These are phyloP conservation scores for Tolmerus cingulatus DNA, from an alignment of 2,888 invertebrate species.

Conservation along the genomic window DNA sequence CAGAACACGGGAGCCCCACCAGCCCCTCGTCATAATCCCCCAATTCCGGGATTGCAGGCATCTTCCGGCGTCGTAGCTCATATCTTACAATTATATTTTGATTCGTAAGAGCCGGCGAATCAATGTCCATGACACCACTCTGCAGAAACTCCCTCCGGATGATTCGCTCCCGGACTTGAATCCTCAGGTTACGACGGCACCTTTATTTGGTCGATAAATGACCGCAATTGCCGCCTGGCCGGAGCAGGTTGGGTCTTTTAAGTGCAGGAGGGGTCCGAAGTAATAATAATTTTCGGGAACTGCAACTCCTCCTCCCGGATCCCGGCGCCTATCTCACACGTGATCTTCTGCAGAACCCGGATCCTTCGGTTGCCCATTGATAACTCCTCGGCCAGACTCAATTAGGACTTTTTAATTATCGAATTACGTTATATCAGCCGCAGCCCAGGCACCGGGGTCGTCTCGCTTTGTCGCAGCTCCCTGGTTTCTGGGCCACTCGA, in stretches of 20 bases:
- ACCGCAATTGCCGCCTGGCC: neutral
- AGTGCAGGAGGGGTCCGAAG: neutral
- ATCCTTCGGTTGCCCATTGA: neutral
- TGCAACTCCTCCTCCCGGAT: neutral
- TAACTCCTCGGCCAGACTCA: neutral
- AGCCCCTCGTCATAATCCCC: neutral
- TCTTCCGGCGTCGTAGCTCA: neutral
- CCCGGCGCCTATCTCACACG: neutral
- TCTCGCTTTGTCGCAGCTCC: neutral
- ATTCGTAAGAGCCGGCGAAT: neutral
- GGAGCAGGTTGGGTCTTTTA: neutral
- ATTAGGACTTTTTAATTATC: neutral
- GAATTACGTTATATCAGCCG: neutral
- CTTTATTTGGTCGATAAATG: slow-evolving; percentile 5
- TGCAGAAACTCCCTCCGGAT: neutral
- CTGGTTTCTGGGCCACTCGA: neutral
- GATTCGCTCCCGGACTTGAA: neutral
- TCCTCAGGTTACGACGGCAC: neutral
- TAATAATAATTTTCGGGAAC: neutral
- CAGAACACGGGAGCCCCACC: neutral
- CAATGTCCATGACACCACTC: neutral
- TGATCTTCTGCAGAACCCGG: neutral
- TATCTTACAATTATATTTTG: neutral
- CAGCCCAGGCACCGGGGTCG: neutral
- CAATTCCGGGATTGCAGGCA: neutral